Conservation (phyloP, 2,888 invertebrate species). For the Chymomyza caudatula region DNA sequence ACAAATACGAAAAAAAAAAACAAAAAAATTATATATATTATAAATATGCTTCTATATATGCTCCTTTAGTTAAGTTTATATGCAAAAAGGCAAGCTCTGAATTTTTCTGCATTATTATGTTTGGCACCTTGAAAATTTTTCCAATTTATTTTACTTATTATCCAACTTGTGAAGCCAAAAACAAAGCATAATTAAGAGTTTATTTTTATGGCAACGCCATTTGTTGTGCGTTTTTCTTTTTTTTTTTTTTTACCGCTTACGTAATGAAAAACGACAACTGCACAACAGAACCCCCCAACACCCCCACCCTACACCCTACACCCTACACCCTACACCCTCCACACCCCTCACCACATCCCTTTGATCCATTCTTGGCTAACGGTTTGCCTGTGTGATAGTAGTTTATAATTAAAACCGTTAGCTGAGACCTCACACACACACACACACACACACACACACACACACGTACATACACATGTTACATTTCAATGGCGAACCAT, state of each 20-base stretch:
- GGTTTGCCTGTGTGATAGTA: conserved; percentile 79
- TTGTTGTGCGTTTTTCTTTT: no score
- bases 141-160: neutral
- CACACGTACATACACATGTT: conserved; percentile 14
- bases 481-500: neutral
- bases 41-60: neutral
- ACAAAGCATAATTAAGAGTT: conserved; percentile 12
- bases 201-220: conserved; percentile 7
- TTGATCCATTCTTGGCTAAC: conserved; percentile 38
- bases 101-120: neutral
- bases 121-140: neutral
- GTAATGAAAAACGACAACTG: neutral
- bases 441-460: conserved; percentile 1
- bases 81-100: neutral
- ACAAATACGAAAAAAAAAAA: conserved; percentile 3
- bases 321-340: neutral
- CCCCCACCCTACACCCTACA: neutral
- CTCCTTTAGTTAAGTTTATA: neutral
- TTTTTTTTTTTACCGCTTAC: no score
- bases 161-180: neutral
- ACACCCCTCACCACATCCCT: neutral
- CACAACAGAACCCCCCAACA: neutral
- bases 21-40: neutral
- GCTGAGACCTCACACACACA: conserved; percentile 29
- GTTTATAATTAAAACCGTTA: conserved; percentile 76